A percentile compares a stretch with the other conserved stretches of the same genome.
phyloP scores from a whole-genome alignment of 2,888 invertebrate genomes.

The Eurytoma californica region DNA sequence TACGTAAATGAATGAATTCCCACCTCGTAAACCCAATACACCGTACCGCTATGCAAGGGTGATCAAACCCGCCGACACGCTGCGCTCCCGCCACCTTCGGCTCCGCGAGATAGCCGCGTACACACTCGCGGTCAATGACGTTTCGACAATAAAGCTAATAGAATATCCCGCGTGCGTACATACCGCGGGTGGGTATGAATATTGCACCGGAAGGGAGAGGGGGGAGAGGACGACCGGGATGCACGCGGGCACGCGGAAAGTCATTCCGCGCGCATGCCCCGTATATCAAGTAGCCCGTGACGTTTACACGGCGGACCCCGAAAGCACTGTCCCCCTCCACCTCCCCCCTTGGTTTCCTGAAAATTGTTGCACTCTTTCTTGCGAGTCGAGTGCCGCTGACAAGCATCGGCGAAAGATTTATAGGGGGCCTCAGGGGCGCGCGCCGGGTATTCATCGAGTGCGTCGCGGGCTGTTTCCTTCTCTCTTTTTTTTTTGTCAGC shows the following conservation, averaged over 20 bases:
- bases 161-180: conserved; percentile 22
- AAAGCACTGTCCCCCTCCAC: not conserved
- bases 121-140: not conserved
- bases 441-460: not conserved
- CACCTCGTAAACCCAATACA: too few relatives aligned
- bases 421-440: not conserved
- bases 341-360: not conserved
- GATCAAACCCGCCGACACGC: too few relatives aligned
- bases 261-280: conserved; percentile 38
- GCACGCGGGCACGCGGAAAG: not conserved
- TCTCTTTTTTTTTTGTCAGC: not conserved
- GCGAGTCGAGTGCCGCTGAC: not conserved
- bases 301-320: conserved; percentile 37
- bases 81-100: too few relatives aligned
- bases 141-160: conserved; percentile 43
- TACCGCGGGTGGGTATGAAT: conserved; percentile 19
- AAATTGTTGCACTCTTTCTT: conserved; percentile 47
- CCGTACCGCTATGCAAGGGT: too few relatives aligned
- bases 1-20: too few relatives aligned
- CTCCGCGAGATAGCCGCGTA: too few relatives aligned
- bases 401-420: conserved; percentile 4
- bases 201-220: conserved; percentile 1
- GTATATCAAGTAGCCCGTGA: conserved; percentile 47
- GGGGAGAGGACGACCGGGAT: too few relatives aligned
- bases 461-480: not conserved